These are phyloP conservation scores for Heliconius hermathena DNA, from an alignment of 1,140 invertebrate genomes.

Conservation along the genomic window DNA sequence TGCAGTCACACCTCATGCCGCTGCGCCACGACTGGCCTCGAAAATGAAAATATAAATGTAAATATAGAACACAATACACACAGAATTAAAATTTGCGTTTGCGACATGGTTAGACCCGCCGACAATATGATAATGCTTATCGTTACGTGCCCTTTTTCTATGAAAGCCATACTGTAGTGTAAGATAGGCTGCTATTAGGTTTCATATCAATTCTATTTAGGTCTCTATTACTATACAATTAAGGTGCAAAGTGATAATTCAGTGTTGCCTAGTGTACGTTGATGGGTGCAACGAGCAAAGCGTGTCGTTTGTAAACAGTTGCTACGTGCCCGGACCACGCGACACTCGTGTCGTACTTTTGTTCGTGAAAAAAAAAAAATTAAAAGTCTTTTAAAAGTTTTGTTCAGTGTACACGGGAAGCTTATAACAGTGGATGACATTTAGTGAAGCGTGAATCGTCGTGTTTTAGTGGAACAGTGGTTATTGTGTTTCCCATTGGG, in stretches of 20 bases:
- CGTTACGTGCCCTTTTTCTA: constrained; percentile 57
- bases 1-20: too few relatives aligned
- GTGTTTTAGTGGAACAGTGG: constrained; percentile 28
- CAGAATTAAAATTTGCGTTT: constrained; percentile 23
- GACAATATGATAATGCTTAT: constrained; percentile 49
- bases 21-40: too few relatives aligned
- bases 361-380: constrained; percentile 21
- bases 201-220: constrained; percentile 2
- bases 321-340: constrained; percentile 53
- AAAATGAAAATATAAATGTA: too few relatives aligned
- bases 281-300: constrained; percentile 49
- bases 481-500: constrained; percentile 20
- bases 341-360: constrained; percentile 44
- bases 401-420: constrained; percentile 42
- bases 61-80: background rate
- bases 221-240: constrained; percentile 22
- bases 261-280: constrained; percentile 18
- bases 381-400: constrained; percentile 36
- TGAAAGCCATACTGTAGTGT: constrained; percentile 41
- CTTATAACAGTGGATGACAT: constrained; percentile 59
- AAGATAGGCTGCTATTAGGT: constrained; percentile 18
- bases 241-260: background rate
- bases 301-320: constrained; percentile 67
- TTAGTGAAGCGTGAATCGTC: constrained; percentile 49
- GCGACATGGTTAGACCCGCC: constrained; percentile 22